Conservation (phyloP, 2,888 invertebrate genomes). For the Diloba caeruleocephala region DNA sequence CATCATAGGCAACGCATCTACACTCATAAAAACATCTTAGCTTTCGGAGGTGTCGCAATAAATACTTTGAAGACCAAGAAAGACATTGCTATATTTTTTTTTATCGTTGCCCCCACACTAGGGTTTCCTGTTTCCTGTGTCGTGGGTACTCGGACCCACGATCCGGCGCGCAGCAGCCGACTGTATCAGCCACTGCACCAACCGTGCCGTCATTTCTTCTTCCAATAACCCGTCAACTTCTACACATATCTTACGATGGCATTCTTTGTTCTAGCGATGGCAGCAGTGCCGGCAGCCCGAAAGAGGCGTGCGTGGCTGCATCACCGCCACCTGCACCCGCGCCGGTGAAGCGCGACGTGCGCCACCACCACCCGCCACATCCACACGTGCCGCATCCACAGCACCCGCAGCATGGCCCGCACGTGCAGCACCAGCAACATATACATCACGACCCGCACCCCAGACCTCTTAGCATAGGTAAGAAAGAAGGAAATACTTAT, state of each 20-base stretch:
- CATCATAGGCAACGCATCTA: too few relatives aligned
- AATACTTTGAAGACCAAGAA: too few relatives aligned
- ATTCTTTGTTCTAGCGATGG: conserved; percentile 76
- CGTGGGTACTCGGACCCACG: too few relatives aligned
- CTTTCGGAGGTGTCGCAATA: too few relatives aligned
- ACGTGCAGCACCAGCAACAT: conserved; percentile 52
- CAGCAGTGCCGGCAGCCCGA: conserved; percentile 85
- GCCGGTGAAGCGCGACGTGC: conserved; percentile 65
- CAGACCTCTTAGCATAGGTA: conserved; percentile 47
- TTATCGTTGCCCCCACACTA: too few relatives aligned
- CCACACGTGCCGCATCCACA: conserved; percentile 43
- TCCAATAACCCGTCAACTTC: neutral
- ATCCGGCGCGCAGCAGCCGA: too few relatives aligned
- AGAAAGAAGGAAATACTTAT: neutral
- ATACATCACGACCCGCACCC: conserved; percentile 59
- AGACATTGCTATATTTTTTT: too few relatives aligned
- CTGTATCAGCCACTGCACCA: too few relatives aligned
- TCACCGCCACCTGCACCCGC: conserved; percentile 77
- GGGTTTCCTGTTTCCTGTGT: too few relatives aligned
- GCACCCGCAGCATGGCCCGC: conserved; percentile 37
- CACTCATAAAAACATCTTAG: too few relatives aligned
- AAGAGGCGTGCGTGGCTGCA: conserved; percentile 82
- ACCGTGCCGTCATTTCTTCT: too few relatives aligned
- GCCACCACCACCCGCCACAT: conserved; percentile 51
- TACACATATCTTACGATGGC: too few relatives aligned